A percentile compares a stretch with the other conserved stretches of the same genome.
Evolutionary conservation across 2,888 invertebrate genomes (phyloP).

Genomic region (Orthosia gracilis): DNA sequence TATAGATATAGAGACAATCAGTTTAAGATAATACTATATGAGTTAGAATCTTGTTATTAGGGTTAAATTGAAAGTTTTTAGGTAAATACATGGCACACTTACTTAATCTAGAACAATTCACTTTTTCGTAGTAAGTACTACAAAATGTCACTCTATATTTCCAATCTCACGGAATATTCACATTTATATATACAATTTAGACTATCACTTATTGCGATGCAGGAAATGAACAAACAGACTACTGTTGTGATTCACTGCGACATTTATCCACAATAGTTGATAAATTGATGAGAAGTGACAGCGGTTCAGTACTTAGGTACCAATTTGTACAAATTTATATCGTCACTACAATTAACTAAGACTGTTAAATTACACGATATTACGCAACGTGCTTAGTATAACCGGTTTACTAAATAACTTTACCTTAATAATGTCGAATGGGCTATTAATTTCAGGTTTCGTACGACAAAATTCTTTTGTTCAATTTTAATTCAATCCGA

Average conservation of each 20-base stretch:
- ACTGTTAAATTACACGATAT: constrained; percentile 43
- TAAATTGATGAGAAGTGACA: constrained; percentile 51
- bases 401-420: constrained; percentile 72
- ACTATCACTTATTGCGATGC: constrained; percentile 54
- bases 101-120: neutral
- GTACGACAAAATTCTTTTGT: constrained; percentile 64
- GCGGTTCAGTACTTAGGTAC: constrained; percentile 19
- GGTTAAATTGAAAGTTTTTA: constrained; percentile 4
- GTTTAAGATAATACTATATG: neutral
- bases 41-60: neutral
- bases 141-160: constrained; percentile 7
- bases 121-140: neutral
- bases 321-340: constrained; percentile 28
- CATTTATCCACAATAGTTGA: constrained; percentile 40
- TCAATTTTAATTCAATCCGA: constrained; percentile 47
- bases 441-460: constrained; percentile 67
- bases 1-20: neutral
- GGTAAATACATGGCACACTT: constrained; percentile 13
- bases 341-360: constrained; percentile 33
- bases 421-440: constrained; percentile 72
- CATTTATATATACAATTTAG: constrained; percentile 15
- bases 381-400: constrained; percentile 61
- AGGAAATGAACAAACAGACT: constrained; percentile 54
- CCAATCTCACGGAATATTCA: neutral
- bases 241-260: constrained; percentile 64